A percentile compares a stretch with the other conserved stretches of the same genome.
These are phyloP conservation scores for Catharus minimus DNA, from an alignment of 2,113 vertebrate genomes.

Conservation along the genomic window DNA sequence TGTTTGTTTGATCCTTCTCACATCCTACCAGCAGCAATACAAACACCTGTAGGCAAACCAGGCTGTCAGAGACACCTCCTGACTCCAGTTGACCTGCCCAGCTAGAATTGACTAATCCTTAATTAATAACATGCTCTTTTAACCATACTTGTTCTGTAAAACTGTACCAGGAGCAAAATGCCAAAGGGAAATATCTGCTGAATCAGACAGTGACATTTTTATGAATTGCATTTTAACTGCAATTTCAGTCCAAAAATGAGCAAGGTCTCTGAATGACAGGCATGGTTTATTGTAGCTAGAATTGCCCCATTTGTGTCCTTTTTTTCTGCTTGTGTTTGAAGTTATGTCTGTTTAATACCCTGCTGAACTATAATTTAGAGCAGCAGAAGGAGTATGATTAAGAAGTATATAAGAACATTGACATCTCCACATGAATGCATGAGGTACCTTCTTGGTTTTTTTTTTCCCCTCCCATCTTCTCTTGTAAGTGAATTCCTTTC, in stretches of 20 bases:
- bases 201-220: constrained; percentile 3
- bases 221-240: constrained; percentile 12
- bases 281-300: constrained; percentile 38
- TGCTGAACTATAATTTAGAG: constrained; percentile 39
- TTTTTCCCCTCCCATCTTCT: neutral
- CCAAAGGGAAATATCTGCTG: constrained; percentile 1
- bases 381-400: constrained; percentile 7
- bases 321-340: constrained; percentile 8
- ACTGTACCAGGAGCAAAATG: neutral
- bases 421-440: neutral
- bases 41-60: neutral
- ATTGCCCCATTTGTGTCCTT: constrained; percentile 29
- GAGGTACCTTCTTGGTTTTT: neutral
- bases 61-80: neutral
- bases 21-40: neutral
- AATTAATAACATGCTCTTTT: constrained; percentile 1
- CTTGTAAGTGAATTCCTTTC: neutral
- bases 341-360: constrained; percentile 55
- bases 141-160: neutral
- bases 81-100: neutral
- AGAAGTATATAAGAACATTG: constrained; percentile 1
- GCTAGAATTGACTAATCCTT: neutral
- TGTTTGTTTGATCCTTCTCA: neutral
- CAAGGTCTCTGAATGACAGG: constrained; percentile 21
- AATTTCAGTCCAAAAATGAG: constrained; percentile 25